Conservation (phyloP, 2,113 vertebrate genomes). For the Vulpes ferrilata region DNA sequence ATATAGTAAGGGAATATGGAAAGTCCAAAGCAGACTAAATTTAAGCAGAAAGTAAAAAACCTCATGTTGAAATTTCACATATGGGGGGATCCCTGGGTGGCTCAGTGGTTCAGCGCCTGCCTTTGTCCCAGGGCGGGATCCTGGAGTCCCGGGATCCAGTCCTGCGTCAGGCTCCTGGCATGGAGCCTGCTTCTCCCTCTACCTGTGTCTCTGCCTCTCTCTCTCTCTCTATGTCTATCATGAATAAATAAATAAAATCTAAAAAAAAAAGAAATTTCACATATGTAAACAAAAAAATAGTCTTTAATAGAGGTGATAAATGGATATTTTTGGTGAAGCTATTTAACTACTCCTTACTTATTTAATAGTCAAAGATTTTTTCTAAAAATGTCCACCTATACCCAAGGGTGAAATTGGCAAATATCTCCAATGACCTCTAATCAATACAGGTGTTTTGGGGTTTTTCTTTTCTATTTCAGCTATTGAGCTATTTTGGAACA, state of each 20-base stretch:
- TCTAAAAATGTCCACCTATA: not conserved
- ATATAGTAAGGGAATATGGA: not conserved
- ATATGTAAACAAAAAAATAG: not conserved
- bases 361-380: not conserved
- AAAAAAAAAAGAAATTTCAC: not conserved
- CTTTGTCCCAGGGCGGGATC: too few relatives aligned
- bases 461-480: not conserved
- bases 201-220: too few relatives aligned
- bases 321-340: not conserved
- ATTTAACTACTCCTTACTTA: not conserved
- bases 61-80: not conserved
- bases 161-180: too few relatives aligned
- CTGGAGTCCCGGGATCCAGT: too few relatives aligned
- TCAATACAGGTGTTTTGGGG: not conserved
- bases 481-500: not conserved
- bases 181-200: too few relatives aligned
- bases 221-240: too few relatives aligned
- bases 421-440: not conserved
- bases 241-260: too few relatives aligned
- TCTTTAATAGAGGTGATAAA: not conserved
- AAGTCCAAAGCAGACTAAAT: not conserved
- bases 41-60: not conserved
- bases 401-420: not conserved
- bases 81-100: too few relatives aligned
- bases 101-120: too few relatives aligned